These are phyloP conservation scores for Artemia franciscana DNA, from an alignment of 1,140 invertebrate species.

Conservation along the genomic window DNA sequence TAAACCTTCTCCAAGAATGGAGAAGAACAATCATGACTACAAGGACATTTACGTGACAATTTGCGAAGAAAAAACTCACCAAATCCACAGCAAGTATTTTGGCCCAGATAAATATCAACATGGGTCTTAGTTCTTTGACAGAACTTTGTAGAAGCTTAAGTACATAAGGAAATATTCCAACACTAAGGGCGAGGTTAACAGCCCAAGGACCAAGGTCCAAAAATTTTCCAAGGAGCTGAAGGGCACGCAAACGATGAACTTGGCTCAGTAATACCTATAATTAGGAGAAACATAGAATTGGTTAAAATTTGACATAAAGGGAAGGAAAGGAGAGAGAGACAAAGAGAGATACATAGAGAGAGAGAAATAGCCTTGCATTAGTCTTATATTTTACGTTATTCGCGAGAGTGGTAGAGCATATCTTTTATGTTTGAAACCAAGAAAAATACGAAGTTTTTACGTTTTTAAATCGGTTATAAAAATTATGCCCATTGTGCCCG, in stretches of 20 bases:
- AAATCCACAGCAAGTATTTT: constrained; percentile 93
- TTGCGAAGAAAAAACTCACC: constrained; percentile 43
- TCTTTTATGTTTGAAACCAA: no score
- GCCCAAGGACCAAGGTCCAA: constrained; percentile 91
- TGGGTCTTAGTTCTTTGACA: constrained; percentile 65
- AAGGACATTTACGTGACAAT: constrained; percentile 1
- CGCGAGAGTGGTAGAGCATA: no score
- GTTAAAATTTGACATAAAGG: no score
- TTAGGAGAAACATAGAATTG: no score
- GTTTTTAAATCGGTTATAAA: no score
- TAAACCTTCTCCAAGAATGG: constrained; percentile 6
- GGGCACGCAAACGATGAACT: constrained; percentile 75
- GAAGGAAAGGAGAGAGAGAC: no score
- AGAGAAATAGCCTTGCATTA: no score
- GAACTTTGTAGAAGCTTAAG: constrained; percentile 77
- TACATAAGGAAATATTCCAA: constrained; percentile 97
- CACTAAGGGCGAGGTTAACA: constrained; percentile 79
- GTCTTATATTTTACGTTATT: no score
- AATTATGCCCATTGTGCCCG: no score
- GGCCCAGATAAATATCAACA: constrained; percentile 95
- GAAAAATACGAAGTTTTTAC: no score
- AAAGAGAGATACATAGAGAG: no score
- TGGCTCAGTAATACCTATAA: constrained; percentile 72
- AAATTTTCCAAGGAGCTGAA: constrained; percentile 84
- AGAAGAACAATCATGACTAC: neutral